These are phyloP conservation scores for Rhegmatorhina hoffmannsi DNA, from an alignment of 2,113 vertebrate genomes.

Conservation along the genomic window DNA sequence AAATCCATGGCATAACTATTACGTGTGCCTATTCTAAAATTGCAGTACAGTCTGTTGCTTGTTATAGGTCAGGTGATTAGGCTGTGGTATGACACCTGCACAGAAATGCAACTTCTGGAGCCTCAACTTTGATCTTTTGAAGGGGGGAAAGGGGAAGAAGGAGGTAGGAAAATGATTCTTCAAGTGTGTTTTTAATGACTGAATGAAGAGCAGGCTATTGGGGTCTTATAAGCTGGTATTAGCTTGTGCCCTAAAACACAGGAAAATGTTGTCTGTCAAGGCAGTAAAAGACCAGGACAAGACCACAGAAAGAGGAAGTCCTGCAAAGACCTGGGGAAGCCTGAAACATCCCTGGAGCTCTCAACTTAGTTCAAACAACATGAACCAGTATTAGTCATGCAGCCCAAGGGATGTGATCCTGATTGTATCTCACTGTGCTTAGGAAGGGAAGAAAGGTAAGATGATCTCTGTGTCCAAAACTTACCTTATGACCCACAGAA, in stretches of 20 bases:
- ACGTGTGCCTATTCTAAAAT: not conserved
- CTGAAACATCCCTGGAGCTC: not conserved
- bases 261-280: not conserved
- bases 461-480: not conserved
- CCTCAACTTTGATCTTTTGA: not conserved
- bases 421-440: not conserved
- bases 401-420: not conserved
- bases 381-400: accelerated
- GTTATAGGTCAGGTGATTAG: conserved; percentile 24
- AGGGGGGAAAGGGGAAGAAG: not conserved
- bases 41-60: conserved; percentile 38
- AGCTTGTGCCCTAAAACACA: not conserved
- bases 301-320: not conserved
- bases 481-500: not conserved
- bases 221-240: not conserved
- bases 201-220: not conserved
- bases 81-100: not conserved
- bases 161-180: not conserved
- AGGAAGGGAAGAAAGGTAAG: not conserved
- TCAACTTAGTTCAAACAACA: not conserved
- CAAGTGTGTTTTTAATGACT: not conserved
- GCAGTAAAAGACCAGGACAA: not conserved
- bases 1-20: not conserved
- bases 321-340: not conserved
- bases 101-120: not conserved